phyloP scores from a whole-genome alignment of 2,888 invertebrate genomes.

The Halictus quadricinctus region DNA sequence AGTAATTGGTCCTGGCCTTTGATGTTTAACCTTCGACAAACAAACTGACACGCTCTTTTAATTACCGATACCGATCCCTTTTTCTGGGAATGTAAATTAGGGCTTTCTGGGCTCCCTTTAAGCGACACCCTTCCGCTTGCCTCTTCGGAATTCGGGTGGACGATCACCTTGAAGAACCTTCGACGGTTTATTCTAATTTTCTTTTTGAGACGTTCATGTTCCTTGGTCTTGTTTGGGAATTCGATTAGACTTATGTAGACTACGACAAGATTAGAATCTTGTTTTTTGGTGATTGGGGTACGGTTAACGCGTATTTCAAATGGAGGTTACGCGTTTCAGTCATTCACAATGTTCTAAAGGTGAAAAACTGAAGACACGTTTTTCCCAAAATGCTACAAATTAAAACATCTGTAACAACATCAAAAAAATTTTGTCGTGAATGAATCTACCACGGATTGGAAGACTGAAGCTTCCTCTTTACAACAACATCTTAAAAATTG shows the following conservation, averaged over 20 bases:
- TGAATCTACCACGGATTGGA: not conserved
- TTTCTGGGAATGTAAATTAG: not conserved
- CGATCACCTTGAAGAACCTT: not conserved
- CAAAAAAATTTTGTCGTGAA: not conserved
- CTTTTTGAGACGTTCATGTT: not conserved
- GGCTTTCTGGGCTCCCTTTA: not conserved
- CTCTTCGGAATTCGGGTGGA: not conserved
- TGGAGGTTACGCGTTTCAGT: too few species aligned
- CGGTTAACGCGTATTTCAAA: not conserved
- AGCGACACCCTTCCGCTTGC: not conserved
- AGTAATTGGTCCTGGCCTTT: constrained; percentile 15
- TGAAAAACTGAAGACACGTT: not conserved
- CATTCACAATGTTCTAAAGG: not conserved
- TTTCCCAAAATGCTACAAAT: not conserved
- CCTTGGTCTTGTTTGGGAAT: not conserved
- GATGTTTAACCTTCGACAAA: not conserved
- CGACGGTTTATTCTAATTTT: not conserved
- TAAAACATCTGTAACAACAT: not conserved
- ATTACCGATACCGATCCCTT: constrained; percentile 6
- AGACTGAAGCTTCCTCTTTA: too few species aligned
- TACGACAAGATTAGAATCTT: not conserved
- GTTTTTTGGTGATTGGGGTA: not conserved
- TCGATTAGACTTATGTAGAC: not conserved
- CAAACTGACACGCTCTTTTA: constrained; percentile 8
- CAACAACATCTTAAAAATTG: too few species aligned